A percentile compares a stretch with the other conserved stretches of the same genome.
Conservation (phyloP, 1,140 invertebrate genomes). For the Drosophila nikananu region DNA sequence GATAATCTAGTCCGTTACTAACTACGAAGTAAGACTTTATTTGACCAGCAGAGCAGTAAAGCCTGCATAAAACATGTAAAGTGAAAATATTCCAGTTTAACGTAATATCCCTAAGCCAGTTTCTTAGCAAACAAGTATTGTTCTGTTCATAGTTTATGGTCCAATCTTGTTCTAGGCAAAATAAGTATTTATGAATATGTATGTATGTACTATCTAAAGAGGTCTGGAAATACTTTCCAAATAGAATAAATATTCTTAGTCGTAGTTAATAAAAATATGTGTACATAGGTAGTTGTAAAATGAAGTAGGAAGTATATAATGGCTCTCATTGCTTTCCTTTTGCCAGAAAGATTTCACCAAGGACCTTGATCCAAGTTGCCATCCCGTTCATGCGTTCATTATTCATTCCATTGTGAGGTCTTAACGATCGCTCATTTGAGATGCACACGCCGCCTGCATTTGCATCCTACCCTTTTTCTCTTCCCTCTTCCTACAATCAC, state of each 20-base stretch:
- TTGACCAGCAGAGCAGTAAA: no score
- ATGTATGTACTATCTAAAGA: neutral
- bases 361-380: conserved; percentile 58
- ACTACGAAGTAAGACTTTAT: no score
- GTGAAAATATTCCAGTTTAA: no score
- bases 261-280: conserved; percentile 3
- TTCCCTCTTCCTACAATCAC: conserved; percentile 11
- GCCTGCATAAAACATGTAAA: no score
- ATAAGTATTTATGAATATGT: no score
- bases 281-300: conserved; percentile 13
- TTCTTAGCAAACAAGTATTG: no score
- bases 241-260: neutral
- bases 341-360: conserved; percentile 13
- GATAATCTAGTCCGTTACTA: no score
- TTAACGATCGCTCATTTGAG: conserved; percentile 30
- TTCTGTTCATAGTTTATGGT: no score
- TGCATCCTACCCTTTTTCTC: conserved; percentile 51
- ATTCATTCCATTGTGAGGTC: conserved; percentile 22
- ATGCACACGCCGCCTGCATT: conserved; percentile 41
- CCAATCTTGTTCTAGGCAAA: no score
- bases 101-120: no score
- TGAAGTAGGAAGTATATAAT: neutral
- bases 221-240: neutral
- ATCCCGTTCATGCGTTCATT: conserved; percentile 12
- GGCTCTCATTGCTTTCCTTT: neutral